Base-by-base conservation (phyloP, 2,888 invertebrate species). In the Pachydiplax longipennis region DNA sequence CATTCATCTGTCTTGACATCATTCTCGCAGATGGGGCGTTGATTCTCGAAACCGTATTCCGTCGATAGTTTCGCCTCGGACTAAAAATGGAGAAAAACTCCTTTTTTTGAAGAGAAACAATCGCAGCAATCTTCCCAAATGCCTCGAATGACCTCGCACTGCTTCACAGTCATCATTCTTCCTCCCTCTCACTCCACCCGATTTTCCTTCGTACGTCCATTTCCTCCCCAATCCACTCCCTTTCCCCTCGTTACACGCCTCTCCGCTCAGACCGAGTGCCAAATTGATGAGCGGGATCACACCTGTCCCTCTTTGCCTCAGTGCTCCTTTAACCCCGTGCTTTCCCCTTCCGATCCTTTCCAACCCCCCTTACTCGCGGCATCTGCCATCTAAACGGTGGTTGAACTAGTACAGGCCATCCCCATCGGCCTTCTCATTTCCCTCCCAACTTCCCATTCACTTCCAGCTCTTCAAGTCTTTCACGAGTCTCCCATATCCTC, bases 231-330 rank as follows among this genome's bases (percentile, higher is more conserved):
- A 48, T 31, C 48, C 44, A 13, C 40, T 13, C 81, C 22, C 22
- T 40, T 37, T 81, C 81, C 81, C 82, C 81, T n/a, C 81, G 44
- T 82, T 48, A 48, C 53, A 31, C 48, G 53, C 82, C 44, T 82
- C 82, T 81, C 81, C 44, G 81, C 81, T 48, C 48, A 82, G 48
- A 48, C 53, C 82, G 82, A 48, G 82, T 82, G 82, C 82, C 82
- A 82, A 82, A 82, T 82, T 82, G 82, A 82, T 82, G 82, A 82
- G 82, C 53, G 53, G 48, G 82, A 82, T 82, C 82, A 82, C 82
- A 82, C 82, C 82, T 82, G 82, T 48, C 82, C 48, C 44, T 44
- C 82, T 44, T 44, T 53, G 48, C 44, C 48, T 44, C 82, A 40
- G 48, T 25, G 82, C 48, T 48, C 44, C 82, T 44, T 48, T 48